These are phyloP conservation scores for Probosciger aterrimus DNA, from an alignment of 2,113 vertebrate genomes.

Conservation along the genomic window DNA sequence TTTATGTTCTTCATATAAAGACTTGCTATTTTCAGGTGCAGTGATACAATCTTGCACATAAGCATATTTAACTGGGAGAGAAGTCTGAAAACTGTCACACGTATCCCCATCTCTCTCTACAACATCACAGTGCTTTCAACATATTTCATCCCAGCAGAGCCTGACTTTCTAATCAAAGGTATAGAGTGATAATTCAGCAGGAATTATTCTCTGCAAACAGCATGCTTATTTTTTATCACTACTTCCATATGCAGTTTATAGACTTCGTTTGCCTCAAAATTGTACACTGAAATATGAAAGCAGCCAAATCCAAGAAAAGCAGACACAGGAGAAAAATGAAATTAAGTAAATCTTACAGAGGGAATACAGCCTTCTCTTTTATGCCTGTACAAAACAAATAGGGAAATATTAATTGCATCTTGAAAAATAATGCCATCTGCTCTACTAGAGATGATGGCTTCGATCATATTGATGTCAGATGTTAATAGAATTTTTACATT, in stretches of 20 bases:
- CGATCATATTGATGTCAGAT: constrained; percentile 4
- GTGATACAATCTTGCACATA: neutral
- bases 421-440: constrained; percentile 44
- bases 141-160: neutral
- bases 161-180: neutral
- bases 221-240: constrained; percentile 12
- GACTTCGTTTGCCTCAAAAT: constrained; percentile 5
- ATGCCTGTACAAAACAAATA: neutral
- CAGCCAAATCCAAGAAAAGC: constrained; percentile 1
- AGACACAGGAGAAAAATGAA: neutral
- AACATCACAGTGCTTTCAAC: neutral
- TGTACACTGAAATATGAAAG: neutral
- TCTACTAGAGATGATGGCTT: constrained; percentile 30
- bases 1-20: neutral
- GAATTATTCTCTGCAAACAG: constrained; percentile 6
- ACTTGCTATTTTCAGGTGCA: neutral
- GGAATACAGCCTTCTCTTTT: neutral
- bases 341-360: neutral
- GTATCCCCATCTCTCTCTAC: rapidly evolving
- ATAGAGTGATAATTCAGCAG: constrained; percentile 16
- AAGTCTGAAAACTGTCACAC: neutral
- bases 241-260: neutral
- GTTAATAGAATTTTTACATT: neutral
- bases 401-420: constrained; percentile 42
- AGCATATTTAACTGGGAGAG: neutral